These are phyloP conservation scores for Ceratina calcarata DNA, from an alignment of 1,140 invertebrate genomes.

Conservation along the genomic window DNA sequence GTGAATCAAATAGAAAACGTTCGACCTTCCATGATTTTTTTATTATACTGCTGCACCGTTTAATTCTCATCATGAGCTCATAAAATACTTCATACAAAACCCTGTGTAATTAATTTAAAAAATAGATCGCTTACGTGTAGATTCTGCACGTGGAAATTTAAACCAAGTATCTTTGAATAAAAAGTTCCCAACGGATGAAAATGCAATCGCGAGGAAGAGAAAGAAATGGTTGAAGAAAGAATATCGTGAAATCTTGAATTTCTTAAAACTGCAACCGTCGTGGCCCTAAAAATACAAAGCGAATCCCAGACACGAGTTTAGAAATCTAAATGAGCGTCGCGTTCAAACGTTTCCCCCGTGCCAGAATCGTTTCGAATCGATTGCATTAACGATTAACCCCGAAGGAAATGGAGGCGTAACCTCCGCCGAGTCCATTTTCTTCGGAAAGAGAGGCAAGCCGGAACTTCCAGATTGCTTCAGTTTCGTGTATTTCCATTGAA, in stretches of 20 bases:
- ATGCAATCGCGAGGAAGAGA: background rate
- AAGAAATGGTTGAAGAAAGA: background rate
- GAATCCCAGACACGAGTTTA: background rate
- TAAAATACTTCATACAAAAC: too few relatives aligned
- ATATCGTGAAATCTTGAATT: background rate
- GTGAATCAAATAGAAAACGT: too few relatives aligned
- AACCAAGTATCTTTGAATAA: background rate
- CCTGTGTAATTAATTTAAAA: too few relatives aligned
- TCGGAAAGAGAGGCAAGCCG: background rate
- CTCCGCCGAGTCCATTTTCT: background rate
- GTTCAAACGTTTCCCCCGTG: background rate
- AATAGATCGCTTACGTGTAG: too few relatives aligned
- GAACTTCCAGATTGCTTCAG: constrained; percentile 25
- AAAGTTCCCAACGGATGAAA: background rate
- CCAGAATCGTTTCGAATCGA: constrained; percentile 2
- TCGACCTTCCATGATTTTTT: too few relatives aligned
- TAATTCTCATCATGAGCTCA: too few relatives aligned
- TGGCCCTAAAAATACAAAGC: background rate
- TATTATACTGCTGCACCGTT: too few relatives aligned
- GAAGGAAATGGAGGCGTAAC: constrained; percentile 16
- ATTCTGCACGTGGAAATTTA: too few relatives aligned
- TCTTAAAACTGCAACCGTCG: too few relatives aligned
- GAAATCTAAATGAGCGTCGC: constrained; percentile 12
- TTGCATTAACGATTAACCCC: constrained; percentile 40
- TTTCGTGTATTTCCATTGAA: constrained; percentile 30